phyloP scores from a whole-genome alignment of 2,888 invertebrate species.

The Melanophora roralis region DNA sequence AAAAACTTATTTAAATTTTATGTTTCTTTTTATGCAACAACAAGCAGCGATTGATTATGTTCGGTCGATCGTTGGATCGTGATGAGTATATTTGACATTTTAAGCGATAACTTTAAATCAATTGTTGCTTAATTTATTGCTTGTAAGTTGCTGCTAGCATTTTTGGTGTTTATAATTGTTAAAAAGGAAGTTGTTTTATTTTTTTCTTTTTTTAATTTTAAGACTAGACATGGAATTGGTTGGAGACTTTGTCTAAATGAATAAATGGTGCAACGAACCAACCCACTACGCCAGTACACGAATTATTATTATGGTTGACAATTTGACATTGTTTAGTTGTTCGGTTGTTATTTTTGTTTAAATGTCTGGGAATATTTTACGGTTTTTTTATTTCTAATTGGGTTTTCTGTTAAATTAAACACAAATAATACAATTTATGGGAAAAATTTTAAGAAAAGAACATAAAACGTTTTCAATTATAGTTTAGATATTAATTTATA shows the following conservation, averaged over 20 bases:
- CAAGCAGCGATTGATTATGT: slow-evolving; percentile 24
- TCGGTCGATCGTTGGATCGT: slow-evolving; percentile 11
- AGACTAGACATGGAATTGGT: neutral
- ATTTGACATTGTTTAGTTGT: slow-evolving; percentile 29
- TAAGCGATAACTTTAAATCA: slow-evolving; percentile 57
- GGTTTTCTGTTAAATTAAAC: neutral
- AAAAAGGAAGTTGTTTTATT: slow-evolving; percentile 47
- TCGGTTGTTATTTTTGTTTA: neutral
- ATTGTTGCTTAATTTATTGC: neutral
- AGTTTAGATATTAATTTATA: too few relatives aligned
- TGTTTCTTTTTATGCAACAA: slow-evolving; percentile 40
- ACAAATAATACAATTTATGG: slow-evolving; percentile 14
- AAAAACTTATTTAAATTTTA: slow-evolving; percentile 23
- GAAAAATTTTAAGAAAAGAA: slow-evolving; percentile 22
- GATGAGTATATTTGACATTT: slow-evolving; percentile 60
- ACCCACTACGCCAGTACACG: neutral
- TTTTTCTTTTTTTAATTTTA: neutral
- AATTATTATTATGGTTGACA: slow-evolving; percentile 28
- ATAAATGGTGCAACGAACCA: too few relatives aligned
- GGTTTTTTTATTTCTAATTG: neutral
- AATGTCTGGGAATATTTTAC: slow-evolving; percentile 21
- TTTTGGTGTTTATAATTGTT: slow-evolving; percentile 43
- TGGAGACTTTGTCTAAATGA: too few relatives aligned
- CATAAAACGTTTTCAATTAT: neutral
- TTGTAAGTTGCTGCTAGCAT: too few relatives aligned